Conservation (phyloP, 2,113 vertebrate species). For the Microtus montanus region DNA sequence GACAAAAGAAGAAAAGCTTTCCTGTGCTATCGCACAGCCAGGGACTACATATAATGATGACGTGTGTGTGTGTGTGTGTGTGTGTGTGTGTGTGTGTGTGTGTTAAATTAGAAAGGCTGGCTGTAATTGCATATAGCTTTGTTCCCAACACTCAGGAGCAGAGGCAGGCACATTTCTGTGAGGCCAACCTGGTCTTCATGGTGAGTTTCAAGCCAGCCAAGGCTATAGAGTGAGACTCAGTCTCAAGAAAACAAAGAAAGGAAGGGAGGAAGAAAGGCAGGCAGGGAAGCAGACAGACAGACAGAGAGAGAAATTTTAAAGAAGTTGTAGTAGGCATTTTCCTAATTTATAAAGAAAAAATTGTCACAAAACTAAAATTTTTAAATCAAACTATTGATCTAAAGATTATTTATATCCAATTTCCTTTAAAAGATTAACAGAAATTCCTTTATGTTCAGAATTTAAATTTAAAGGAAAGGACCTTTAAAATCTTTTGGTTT, state of each 20-base stretch:
- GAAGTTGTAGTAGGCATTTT: not conserved
- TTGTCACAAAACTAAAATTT: not conserved
- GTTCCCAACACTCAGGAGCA: not conserved
- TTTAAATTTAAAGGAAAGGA: not conserved
- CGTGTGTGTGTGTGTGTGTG: not conserved
- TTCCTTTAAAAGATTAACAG: not conserved
- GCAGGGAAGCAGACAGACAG: not conserved
- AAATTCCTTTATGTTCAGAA: not conserved
- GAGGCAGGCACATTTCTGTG: not conserved
- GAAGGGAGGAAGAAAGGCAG: not conserved
- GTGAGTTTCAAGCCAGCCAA: not conserved
- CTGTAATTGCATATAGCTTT: not conserved
- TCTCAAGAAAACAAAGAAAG: not conserved
- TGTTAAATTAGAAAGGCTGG: not conserved
- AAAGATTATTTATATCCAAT: not conserved
- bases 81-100: not conserved
- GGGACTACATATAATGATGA: not conserved
- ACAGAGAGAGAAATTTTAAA: not conserved
- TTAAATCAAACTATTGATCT: not conserved
- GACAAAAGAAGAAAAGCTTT: not conserved
- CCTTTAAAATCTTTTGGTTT: not conserved
- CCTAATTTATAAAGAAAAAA: not conserved
- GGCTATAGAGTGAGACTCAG: not conserved
- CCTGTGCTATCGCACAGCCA: not conserved
- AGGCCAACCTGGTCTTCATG: not conserved